A percentile compares a stretch with the other conserved stretches of the same genome.
phyloP scores from a whole-genome alignment of 2,113 vertebrate genomes.

The Melierax canorus region DNA sequence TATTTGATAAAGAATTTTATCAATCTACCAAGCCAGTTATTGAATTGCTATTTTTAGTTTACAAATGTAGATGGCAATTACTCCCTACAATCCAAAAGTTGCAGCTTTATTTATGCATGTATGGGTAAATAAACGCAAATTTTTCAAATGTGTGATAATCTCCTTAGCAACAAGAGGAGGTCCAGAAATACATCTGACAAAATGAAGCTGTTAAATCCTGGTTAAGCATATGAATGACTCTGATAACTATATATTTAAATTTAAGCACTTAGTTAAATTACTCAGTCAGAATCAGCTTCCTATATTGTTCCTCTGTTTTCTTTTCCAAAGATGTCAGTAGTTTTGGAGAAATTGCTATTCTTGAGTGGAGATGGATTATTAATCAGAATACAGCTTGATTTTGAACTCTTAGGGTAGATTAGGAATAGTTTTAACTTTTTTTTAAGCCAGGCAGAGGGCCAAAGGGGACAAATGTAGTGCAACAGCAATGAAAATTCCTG shows the following conservation, averaged over 20 bases:
- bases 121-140: slow-evolving; percentile 24
- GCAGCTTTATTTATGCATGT: slow-evolving; percentile 40
- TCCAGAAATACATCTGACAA: slow-evolving; percentile 57
- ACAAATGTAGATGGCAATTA: slow-evolving; percentile 7
- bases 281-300: neutral
- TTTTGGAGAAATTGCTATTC: neutral
- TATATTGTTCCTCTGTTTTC: neutral
- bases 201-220: neutral
- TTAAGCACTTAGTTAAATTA: neutral
- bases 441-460: neutral
- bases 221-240: slow-evolving; percentile 1
- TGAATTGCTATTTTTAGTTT: neutral
- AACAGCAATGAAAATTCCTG: neutral
- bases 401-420: neutral
- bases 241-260: neutral
- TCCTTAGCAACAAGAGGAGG: slow-evolving; percentile 50
- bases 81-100: neutral
- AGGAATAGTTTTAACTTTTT: neutral
- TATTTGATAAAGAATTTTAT: neutral
- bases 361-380: neutral
- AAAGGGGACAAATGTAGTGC: neutral
- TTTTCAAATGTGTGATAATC: slow-evolving; percentile 38
- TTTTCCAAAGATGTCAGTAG: neutral
- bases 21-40: neutral
- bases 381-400: neutral